These are phyloP conservation scores for Sebastes matsubarae DNA, from an alignment of 2,797 vertebrate species.

Conservation along the genomic window DNA sequence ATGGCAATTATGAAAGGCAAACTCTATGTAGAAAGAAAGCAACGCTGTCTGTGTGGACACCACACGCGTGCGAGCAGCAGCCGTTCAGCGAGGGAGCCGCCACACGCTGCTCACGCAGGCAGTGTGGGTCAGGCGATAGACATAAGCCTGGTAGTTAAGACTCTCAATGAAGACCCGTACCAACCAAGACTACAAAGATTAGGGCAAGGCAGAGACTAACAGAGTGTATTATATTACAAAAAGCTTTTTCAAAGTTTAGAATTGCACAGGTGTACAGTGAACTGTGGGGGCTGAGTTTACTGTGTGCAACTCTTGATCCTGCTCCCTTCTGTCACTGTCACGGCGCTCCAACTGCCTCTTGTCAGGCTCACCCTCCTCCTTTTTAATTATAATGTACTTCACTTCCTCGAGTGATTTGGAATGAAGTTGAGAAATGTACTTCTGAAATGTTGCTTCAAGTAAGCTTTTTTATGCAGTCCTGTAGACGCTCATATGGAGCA, in stretches of 20 bases:
- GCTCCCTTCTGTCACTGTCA: not conserved
- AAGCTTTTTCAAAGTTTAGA: not conserved
- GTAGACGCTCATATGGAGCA: not conserved
- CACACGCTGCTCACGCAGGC: too few relatives aligned
- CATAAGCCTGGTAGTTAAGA: not conserved
- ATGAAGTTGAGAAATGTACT: constrained; percentile 3
- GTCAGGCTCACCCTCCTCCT: not conserved
- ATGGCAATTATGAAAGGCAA: too few relatives aligned
- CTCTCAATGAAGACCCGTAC: not conserved
- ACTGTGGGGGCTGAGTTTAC: not conserved
- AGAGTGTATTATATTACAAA: not conserved
- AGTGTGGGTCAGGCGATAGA: too few relatives aligned
- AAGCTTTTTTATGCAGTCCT: not conserved
- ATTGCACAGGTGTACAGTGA: not conserved
- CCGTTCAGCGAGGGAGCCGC: too few relatives aligned
- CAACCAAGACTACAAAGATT: not conserved
- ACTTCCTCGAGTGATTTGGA: not conserved
- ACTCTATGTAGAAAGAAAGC: too few relatives aligned
- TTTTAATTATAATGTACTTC: not conserved
- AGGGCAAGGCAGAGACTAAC: not conserved
- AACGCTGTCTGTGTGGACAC: too few relatives aligned
- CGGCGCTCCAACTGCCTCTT: not conserved
- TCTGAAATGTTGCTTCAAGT: not conserved
- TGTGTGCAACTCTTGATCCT: not conserved
- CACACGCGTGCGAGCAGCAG: too few relatives aligned